Evolutionary conservation across 2,797 vertebrate species (phyloP).

Genomic region (Rhynchonycteris naso): DNA sequence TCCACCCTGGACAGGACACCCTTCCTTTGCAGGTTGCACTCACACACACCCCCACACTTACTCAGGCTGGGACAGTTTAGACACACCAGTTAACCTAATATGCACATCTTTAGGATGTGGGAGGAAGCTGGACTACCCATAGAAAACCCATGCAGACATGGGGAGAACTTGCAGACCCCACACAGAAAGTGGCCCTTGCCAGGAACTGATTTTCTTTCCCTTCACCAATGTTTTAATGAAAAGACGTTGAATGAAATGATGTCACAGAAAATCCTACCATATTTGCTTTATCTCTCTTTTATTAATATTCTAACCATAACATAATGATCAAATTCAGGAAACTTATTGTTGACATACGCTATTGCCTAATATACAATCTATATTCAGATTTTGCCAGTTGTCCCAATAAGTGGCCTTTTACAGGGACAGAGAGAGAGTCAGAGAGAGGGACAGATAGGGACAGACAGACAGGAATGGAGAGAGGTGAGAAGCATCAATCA

Average conservation of each 20-base stretch:
- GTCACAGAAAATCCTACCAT: not conserved
- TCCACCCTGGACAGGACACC: not conserved
- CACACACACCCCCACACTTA: not conserved
- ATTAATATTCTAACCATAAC: not conserved
- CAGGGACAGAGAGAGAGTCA: no score
- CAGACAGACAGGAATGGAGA: no score
- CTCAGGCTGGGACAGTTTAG: not conserved
- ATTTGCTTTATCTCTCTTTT: constrained; percentile 20
- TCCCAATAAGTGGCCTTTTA: constrained; percentile 11
- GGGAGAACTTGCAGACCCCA: not conserved
- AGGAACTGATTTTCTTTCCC: not conserved
- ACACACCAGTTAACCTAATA: not conserved
- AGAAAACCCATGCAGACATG: not conserved
- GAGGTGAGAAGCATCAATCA: no score
- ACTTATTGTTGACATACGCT: constrained; percentile 16
- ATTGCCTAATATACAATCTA: not conserved
- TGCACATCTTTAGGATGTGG: not conserved
- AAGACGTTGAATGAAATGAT: not conserved
- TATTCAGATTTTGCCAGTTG: constrained; percentile 37
- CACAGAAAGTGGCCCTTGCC: not conserved
- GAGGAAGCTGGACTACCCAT: not conserved
- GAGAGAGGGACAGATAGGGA: no score
- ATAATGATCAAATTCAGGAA: constrained; percentile 25
- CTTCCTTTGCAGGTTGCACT: not conserved
- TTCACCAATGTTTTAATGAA: not conserved